Base-by-base conservation (phyloP, 2,797 vertebrate genomes). In the Acanthurus leucopareius region DNA sequence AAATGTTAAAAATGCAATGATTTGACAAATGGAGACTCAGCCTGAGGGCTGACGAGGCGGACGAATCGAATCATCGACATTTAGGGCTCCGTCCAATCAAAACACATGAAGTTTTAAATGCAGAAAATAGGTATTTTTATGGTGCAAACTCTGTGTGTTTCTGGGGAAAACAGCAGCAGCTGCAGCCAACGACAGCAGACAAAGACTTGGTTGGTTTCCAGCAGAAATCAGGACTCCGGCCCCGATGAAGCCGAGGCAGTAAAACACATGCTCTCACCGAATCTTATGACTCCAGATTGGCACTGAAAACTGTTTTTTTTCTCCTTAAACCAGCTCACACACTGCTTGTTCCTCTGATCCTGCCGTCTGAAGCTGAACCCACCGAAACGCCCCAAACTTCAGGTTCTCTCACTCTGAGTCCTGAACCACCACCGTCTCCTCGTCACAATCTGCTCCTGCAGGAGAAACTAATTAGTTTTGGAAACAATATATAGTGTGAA, bases 381-480 rank as follows among this genome's bases (percentile, higher is more conserved):
- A 74, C 25, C 64, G 66, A 79, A 80, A 40, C 6, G 14, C 13
- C 32, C 38, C 68, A 66, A 61, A 65, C 40, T 67, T 47, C 35
- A 38, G 22, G 35, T 57, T 67, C 69, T 69, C 69, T 69, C 60
- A 38, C 54, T 8, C 4, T 35, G 65, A 88, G 82, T 75, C 69
- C 16, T 67, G 62, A 68, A 73, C 67, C 65, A 47, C 3, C 35
- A 6, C 32, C 28, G 53, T 69, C 62, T 77, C 58, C 28, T 71
- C 19, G 19, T 58, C 56, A 74, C 58, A 82, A 28, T 69, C 66
- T 70, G 59, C 67, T 81, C 62, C 60, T 74, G 16, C 63, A 32
- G 73, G 70, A 84, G 54, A 69, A 70, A 58, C 38, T 75, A 57
- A 77, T 85, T 84, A 62, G 64, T 84, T 79, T 79, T 51, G 17